These are phyloP conservation scores for Cenopis cana DNA, from an alignment of 2,888 invertebrate genomes.

Conservation along the genomic window DNA sequence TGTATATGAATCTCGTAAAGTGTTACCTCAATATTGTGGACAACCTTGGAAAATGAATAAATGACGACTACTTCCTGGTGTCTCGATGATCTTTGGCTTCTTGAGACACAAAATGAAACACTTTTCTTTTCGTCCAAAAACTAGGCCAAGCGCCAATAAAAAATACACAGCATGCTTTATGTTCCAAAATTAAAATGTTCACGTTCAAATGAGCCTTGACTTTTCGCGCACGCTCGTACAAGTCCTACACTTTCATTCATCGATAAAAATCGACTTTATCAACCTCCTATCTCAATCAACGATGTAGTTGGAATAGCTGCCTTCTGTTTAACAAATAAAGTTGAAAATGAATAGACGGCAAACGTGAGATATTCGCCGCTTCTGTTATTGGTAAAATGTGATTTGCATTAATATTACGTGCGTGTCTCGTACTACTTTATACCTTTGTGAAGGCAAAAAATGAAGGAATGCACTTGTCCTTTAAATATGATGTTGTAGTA, in stretches of 20 bases:
- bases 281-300: slow-evolving; percentile 12
- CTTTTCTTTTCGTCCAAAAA: slow-evolving; percentile 17
- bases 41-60: not conserved
- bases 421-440: slow-evolving; percentile 47
- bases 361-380: not conserved
- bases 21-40: no score
- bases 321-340: slow-evolving; percentile 6
- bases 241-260: slow-evolving; percentile 51
- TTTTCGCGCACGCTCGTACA: slow-evolving; percentile 47
- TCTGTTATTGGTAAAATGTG: slow-evolving; percentile 27
- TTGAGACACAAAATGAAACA: not conserved
- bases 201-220: slow-evolving; percentile 50
- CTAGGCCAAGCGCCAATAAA: slow-evolving; percentile 20
- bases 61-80: not conserved
- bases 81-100: not conserved
- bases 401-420: slow-evolving; percentile 55
- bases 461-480: slow-evolving; percentile 31
- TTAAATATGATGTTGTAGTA: slow-evolving; percentile 9
- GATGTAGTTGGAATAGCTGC: not conserved
- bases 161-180: slow-evolving; percentile 17
- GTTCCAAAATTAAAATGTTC: slow-evolving; percentile 28
- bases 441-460: slow-evolving; percentile 23
- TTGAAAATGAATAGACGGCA: not conserved
- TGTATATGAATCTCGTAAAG: no score
- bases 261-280: slow-evolving; percentile 39